Conservation (phyloP, 2,113 vertebrate species). For the Hipposideros armiger region DNA sequence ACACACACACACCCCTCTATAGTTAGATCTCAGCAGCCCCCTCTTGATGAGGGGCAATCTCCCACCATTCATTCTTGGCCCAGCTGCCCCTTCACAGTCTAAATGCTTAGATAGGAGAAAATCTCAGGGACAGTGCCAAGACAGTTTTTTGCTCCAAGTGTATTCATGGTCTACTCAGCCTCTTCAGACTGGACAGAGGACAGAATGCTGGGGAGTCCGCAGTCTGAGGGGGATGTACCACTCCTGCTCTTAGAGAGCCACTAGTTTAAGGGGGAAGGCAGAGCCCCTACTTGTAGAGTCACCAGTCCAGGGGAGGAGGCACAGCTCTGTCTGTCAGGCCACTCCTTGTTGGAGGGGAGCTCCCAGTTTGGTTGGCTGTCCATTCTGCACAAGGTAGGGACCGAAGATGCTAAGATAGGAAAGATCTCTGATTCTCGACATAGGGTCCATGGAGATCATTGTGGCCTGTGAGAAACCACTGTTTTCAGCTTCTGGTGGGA, state of each 20-base stretch:
- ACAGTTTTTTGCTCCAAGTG: neutral
- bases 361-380: neutral
- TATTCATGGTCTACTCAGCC: neutral
- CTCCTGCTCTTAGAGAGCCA: neutral
- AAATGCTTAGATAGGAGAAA: neutral
- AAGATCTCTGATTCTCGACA: neutral
- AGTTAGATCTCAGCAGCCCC: neutral
- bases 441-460: neutral
- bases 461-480: neutral
- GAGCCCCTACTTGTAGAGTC: neutral
- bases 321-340: neutral
- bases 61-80: neutral
- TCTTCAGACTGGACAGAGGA: neutral
- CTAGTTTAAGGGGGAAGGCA: no score
- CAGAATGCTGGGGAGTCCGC: neutral
- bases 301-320: neutral
- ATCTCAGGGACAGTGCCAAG: accelerated
- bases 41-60: neutral
- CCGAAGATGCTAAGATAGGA: neutral
- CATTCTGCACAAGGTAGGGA: neutral
- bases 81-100: neutral
- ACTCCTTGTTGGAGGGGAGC: neutral
- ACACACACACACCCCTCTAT: no score
- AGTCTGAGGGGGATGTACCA: neutral
- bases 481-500: neutral